Conservation (phyloP, 2,888 invertebrate genomes). For the Heliconius hortense region DNA sequence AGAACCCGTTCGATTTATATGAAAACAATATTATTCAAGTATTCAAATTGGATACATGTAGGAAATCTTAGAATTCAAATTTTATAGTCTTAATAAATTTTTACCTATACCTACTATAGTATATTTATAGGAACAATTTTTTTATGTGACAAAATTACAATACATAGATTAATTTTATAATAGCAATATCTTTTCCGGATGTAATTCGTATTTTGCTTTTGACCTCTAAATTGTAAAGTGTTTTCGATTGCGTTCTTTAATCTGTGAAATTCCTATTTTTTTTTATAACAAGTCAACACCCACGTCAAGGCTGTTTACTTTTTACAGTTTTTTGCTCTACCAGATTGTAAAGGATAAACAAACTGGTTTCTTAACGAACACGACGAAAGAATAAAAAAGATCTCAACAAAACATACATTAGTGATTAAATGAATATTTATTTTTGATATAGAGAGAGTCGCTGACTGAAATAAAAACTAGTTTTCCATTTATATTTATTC, state of each 20-base stretch:
- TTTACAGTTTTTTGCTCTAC: constrained; percentile 40
- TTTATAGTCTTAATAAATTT: neutral
- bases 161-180: neutral
- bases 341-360: constrained; percentile 40
- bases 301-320: constrained; percentile 44
- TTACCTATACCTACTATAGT: too few species aligned
- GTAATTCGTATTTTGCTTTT: constrained; percentile 3
- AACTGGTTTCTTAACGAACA: constrained; percentile 37
- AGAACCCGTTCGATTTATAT: too few species aligned
- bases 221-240: constrained; percentile 39
- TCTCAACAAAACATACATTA: constrained; percentile 38
- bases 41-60: neutral
- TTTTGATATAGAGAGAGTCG: neutral
- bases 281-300: constrained; percentile 43
- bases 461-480: constrained; percentile 36
- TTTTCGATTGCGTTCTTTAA: constrained; percentile 41
- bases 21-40: too few species aligned
- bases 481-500: constrained; percentile 32
- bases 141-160: neutral
- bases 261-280: constrained; percentile 40
- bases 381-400: constrained; percentile 37
- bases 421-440: constrained; percentile 37
- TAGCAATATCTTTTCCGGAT: neutral
- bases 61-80: neutral
- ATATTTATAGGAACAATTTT: neutral